These are phyloP conservation scores for Hirtodrosophila histrioides DNA, from an alignment of 2,888 invertebrate species.

Conservation along the genomic window DNA sequence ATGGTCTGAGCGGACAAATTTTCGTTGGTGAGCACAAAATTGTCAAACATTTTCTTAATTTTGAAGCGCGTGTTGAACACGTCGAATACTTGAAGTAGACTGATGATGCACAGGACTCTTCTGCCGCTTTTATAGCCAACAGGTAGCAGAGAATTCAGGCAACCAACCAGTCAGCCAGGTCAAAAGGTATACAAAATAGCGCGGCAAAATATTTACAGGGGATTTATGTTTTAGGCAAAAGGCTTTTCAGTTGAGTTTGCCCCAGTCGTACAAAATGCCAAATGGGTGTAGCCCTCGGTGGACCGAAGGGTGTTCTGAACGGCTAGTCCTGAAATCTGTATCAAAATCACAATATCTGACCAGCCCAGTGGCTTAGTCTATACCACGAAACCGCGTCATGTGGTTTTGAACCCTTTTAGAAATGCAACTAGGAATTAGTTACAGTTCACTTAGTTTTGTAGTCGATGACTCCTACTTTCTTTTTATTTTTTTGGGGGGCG, in stretches of 20 bases:
- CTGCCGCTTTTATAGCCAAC: slow-evolving; percentile 53
- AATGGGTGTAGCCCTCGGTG: slow-evolving; percentile 58
- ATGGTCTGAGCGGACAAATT: slow-evolving; percentile 65
- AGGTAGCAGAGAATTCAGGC: slow-evolving; percentile 27
- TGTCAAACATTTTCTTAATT: slow-evolving; percentile 63
- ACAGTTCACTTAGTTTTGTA: slow-evolving; percentile 24
- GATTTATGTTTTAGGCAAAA: slow-evolving; percentile 40
- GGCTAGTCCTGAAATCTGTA: slow-evolving; percentile 9
- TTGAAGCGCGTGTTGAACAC: slow-evolving; percentile 60
- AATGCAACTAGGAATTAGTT: slow-evolving; percentile 32
- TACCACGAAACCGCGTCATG: slow-evolving; percentile 26
- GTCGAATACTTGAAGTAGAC: slow-evolving; percentile 61
- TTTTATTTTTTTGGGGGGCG: slow-evolving; percentile 45
- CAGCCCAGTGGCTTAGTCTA: slow-evolving; percentile 5
- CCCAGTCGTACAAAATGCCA: slow-evolving; percentile 14
- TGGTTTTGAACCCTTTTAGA: slow-evolving; percentile 30
- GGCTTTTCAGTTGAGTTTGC: slow-evolving; percentile 20
- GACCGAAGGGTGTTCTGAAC: slow-evolving; percentile 57
- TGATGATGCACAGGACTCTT: slow-evolving; percentile 24
- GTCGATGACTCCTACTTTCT: too few relatives aligned
- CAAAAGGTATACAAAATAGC: slow-evolving; percentile 3
- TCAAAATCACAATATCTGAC: not conserved
- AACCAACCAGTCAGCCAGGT: not conserved
- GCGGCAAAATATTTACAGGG: slow-evolving; percentile 37
- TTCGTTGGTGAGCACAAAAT: slow-evolving; percentile 65